Evolutionary conservation across 2,888 invertebrate genomes (phyloP), one percentile per base, ranked within the genome.

Genomic region (Chloroclystis v-ata): DNA sequence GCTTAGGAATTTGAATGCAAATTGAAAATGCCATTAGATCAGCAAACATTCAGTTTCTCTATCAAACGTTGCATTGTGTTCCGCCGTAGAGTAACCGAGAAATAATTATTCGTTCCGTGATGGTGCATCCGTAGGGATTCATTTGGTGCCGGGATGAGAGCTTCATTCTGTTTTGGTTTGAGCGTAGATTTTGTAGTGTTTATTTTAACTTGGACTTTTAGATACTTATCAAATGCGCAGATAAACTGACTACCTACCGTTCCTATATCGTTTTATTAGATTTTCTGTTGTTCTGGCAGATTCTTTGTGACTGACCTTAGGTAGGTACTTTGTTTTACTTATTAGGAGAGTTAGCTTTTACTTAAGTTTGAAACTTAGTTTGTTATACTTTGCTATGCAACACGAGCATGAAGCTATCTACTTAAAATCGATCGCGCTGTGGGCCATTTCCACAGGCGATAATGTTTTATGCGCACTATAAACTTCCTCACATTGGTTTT

Each of bases 11-110:
- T 77, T 78, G 76, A 74, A 83, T 83, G 81, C 79, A 83, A 84
- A 84, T 83, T 78, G 82, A 81, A 83, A 84, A 82, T 77, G 75
- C 83, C 79, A 82, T 83, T 82, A 82, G 80, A 79, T 77, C 79
- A 68, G 74, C 78, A 82, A 83, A 83, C 81, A 83, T 75, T 65
- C 72, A 71, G 75, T 65, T 72, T 63, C 65, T 54, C 65, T 69
- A 76, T 76, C 72, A 71, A 72, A 72, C 70, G 67, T 60, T 69
- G 75, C 72, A 73, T 75, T 78, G 67, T 72, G 59, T 56, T 60
- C 57, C 54, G 52, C n/a, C n/a, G n/a, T n/a, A n/a, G n/a, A n/a
- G 60, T 68, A 64, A 71, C 61, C 59, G 65, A 65, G 59, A 67
- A 69, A 74, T 75, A 60, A 72, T 74, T 72, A 66, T 64, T 52